Conservation (phyloP, 2,888 invertebrate species). For the Sphaerophoria taeniata region DNA sequence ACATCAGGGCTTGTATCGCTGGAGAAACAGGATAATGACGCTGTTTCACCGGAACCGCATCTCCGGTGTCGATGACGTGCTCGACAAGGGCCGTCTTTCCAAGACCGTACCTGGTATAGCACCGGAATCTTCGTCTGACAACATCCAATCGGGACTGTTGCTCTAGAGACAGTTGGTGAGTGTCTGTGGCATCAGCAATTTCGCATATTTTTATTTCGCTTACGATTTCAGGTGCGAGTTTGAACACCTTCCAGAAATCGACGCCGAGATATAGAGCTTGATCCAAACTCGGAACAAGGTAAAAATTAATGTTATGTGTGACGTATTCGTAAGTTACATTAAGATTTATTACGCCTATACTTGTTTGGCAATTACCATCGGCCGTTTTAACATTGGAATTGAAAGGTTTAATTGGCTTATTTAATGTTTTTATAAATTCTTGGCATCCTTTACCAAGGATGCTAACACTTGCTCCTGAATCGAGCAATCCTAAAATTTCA, state of each 20-base stretch:
- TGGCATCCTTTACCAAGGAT: background rate
- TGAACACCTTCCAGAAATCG: background rate
- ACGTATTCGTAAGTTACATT: background rate
- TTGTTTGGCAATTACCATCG: background rate
- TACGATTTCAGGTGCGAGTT: background rate
- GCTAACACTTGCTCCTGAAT: background rate
- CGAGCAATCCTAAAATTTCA: background rate
- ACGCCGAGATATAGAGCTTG: background rate
- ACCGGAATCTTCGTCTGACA: background rate
- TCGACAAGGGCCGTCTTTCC: constrained; percentile 36
- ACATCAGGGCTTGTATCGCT: constrained; percentile 10
- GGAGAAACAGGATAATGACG: constrained; percentile 14
- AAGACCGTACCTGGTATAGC: constrained; percentile 7
- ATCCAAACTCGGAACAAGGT: background rate
- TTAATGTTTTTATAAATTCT: background rate
- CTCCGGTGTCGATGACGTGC: constrained; percentile 45
- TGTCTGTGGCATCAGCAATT: too few relatives aligned
- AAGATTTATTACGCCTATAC: background rate
- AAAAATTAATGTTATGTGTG: background rate
- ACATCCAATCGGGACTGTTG: background rate
- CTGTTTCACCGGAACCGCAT: constrained; percentile 33
- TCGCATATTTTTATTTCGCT: background rate
- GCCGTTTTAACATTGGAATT: background rate
- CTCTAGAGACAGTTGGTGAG: too few relatives aligned
- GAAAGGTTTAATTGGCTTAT: background rate